phyloP scores from a whole-genome alignment of 2,113 vertebrate species.

The Sylvicapra grimmia region DNA sequence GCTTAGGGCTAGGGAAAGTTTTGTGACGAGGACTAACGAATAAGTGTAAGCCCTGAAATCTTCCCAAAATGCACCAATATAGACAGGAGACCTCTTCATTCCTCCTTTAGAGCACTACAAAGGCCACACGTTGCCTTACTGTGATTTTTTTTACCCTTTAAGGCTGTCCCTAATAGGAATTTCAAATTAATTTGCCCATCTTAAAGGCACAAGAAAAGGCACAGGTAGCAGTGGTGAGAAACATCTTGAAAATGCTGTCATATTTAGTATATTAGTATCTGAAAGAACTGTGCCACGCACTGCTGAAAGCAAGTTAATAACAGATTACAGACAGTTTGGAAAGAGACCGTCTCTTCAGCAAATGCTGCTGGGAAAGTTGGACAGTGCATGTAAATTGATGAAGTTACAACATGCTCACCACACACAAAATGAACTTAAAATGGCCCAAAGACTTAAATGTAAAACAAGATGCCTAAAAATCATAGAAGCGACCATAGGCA shows the following conservation, averaged over 20 bases:
- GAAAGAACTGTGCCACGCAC: background rate
- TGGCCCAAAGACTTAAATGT: background rate
- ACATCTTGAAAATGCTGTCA: background rate
- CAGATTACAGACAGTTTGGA: background rate
- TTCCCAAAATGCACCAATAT: background rate
- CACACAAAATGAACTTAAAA: background rate
- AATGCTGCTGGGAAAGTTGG: background rate
- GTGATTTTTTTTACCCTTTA: background rate
- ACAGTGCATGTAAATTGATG: background rate
- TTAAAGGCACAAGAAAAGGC: background rate
- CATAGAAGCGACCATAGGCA: background rate
- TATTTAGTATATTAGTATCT: background rate
- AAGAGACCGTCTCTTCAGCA: background rate
- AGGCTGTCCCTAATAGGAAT: background rate
- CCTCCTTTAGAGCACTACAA: background rate
- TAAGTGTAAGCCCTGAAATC: background rate
- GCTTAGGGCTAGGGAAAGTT: background rate
- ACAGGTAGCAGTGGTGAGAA: background rate
- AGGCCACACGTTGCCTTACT: background rate
- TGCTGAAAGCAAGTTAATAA: background rate
- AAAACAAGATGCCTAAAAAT: background rate
- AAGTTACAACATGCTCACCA: background rate
- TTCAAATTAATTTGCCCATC: background rate
- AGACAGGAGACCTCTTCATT: background rate
- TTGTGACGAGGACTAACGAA: background rate